Evolutionary conservation across 2,797 vertebrate genomes (phyloP), one percentile per base, ranked within the genome.

Genomic region (Luscinia megarhynchos): DNA sequence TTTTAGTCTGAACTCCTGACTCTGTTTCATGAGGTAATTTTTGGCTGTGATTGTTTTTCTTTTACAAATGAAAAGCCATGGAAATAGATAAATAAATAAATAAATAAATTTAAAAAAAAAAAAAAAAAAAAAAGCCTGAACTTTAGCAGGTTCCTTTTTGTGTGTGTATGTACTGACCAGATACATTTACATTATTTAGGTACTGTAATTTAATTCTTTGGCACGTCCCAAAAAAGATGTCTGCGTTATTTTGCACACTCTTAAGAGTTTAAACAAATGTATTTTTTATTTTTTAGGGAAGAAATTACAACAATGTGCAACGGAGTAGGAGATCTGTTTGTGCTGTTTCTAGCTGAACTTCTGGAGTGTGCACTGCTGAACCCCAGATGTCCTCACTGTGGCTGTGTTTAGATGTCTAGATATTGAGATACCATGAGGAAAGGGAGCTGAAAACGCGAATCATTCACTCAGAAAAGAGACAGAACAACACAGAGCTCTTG

Each of bases 81-180:
- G 12, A 83, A 93, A 78, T 32, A 75, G 79, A 57, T 34, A 34
- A 34, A 34, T 34, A 34, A 34, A 34, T 34, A 34, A 34, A n/a
- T n/a, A n/a, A 34, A 34, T 34, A 34, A 34, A 34, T 34, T 34
- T n/a, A n/a, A 2, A 3, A 53, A 54, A 18, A 30, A 67, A 15
- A 34, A 54, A 24, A 69, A 46, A 46, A 36, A 51, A 30, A 24
- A 63, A 18, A 34, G 2, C 16, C 27, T 41, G 30, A 69, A 36
- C 7, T 66, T 48, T 0, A 51, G 6, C 0, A 0, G 6, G 70
- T 69, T 84, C 8, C 2, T 8, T 17, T 55, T 57, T 76, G 41
- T 41, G 41, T 43, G 41, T 51, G 19, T 1, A 5, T 54, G 17
- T 53, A 57, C 4, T 67, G 19, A 51, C 20, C 15, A 32, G 12